Evolutionary conservation across 2,113 vertebrate genomes (phyloP).

Genomic region (Nothocercus julius): DNA sequence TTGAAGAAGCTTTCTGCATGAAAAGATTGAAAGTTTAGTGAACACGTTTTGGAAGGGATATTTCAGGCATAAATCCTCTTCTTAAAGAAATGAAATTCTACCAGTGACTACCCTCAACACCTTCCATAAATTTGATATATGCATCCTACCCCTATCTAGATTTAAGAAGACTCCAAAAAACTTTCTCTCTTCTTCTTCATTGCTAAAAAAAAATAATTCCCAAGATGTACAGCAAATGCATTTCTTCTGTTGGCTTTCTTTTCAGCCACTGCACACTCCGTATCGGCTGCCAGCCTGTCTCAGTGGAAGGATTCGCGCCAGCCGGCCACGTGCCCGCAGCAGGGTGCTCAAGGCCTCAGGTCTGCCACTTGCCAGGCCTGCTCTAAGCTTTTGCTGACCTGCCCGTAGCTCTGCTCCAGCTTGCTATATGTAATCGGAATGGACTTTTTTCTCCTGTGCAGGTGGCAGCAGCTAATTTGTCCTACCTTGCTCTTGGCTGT

Average conservation of each 20-base stretch:
- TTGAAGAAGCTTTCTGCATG: neutral
- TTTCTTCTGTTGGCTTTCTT: neutral
- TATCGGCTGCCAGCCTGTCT: neutral
- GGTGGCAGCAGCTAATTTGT: neutral
- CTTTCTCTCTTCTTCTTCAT: neutral
- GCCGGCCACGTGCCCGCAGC: neutral
- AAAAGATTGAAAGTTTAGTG: neutral
- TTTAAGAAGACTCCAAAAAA: neutral
- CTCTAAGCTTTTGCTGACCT: neutral
- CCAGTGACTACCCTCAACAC: neutral
- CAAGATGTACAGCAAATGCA: neutral
- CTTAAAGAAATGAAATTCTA: neutral
- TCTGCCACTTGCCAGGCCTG: neutral
- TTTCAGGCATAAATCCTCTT: neutral
- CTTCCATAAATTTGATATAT: neutral
- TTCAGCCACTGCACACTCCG: neutral
- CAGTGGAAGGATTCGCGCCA: rapidly evolving
- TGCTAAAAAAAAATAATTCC: neutral
- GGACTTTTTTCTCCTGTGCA: neutral
- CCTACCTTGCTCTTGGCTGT: neutral
- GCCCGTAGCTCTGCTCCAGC: neutral
- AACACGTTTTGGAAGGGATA: neutral
- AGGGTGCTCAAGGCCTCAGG: neutral
- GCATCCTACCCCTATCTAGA: rapidly evolving
- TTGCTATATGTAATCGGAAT: neutral